Percentiles rank a stretch among this genome's conserved stretches.
Evolutionary conservation across 1,140 invertebrate species (phyloP).

Genomic region (Propsilocerus akamusi): DNA sequence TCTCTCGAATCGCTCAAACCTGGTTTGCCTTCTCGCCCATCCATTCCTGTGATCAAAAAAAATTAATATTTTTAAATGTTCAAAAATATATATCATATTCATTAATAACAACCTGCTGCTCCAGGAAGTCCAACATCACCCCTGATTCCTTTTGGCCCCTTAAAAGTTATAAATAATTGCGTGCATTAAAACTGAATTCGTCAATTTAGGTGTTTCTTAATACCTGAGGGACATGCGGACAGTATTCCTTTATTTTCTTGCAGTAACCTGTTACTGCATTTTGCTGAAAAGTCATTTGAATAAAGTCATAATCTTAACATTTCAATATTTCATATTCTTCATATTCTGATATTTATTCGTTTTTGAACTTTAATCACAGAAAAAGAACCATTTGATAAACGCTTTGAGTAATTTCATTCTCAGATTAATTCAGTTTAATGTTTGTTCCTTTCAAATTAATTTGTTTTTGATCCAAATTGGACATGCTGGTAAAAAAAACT

Average conservation of each 20-base stretch:
- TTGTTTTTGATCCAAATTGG: no score
- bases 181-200: neutral
- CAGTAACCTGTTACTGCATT: slow-evolving; percentile 57
- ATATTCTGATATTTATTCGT: neutral
- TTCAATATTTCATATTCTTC: neutral
- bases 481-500: no score
- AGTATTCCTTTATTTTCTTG: slow-evolving; percentile 55
- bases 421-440: neutral
- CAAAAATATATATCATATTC: no score
- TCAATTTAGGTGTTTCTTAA: neutral
- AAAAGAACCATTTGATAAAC: neutral
- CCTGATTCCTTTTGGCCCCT: neutral
- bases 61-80: neutral
- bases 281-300: slow-evolving; percentile 14
- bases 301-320: neutral
- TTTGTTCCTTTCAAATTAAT: no score
- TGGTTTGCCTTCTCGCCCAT: neutral
- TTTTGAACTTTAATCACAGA: neutral
- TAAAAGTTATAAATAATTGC: neutral
- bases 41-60: neutral
- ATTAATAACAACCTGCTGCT: neutral
- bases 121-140: neutral
- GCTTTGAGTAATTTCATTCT: neutral
- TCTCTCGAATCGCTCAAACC: no score
- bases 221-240: slow-evolving; percentile 45